Conservation (phyloP, 2,888 invertebrate species). For the Ormyrus labotus region DNA sequence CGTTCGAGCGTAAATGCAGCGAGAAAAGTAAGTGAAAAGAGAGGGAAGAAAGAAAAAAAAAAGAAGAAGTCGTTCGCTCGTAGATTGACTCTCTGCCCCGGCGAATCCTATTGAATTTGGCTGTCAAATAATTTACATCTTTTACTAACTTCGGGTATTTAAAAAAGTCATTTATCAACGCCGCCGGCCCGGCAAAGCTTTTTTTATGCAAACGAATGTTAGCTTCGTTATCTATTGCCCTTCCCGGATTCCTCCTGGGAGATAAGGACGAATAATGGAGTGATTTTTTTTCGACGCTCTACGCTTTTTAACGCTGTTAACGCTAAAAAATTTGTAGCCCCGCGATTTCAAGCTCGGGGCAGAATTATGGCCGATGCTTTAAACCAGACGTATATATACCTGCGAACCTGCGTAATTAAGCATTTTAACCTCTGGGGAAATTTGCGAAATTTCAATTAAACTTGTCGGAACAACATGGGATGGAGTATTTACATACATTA, state of each 20-base stretch:
- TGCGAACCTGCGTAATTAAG: too few species aligned
- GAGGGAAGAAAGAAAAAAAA: conserved; percentile 18
- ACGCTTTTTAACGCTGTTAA: too few species aligned
- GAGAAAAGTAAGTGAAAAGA: conserved; percentile 14
- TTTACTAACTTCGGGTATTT: not conserved
- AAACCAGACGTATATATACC: not conserved
- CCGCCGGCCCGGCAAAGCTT: too few species aligned
- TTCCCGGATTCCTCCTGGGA: too few species aligned
- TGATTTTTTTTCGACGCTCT: too few species aligned
- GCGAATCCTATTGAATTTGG: conserved; percentile 20
- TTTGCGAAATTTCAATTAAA: conserved; percentile 52
- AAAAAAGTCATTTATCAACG: too few species aligned
- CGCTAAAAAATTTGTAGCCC: too few species aligned
- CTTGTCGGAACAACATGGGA: conserved; percentile 33
- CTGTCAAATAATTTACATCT: conserved; percentile 41
- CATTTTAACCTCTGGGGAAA: conserved; percentile 33
- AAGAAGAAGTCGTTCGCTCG: not conserved
- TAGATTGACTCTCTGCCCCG: conserved; percentile 28
- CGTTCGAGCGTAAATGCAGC: conserved; percentile 35
- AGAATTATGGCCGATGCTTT: not conserved
- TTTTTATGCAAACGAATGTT: too few species aligned
- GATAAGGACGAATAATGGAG: too few species aligned
- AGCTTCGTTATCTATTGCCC: too few species aligned
- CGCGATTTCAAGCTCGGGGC: too few species aligned
- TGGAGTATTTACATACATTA: conserved; percentile 52